Base-by-base conservation (phyloP, 1,140 invertebrate genomes). In the Nylanderia fulva region DNA sequence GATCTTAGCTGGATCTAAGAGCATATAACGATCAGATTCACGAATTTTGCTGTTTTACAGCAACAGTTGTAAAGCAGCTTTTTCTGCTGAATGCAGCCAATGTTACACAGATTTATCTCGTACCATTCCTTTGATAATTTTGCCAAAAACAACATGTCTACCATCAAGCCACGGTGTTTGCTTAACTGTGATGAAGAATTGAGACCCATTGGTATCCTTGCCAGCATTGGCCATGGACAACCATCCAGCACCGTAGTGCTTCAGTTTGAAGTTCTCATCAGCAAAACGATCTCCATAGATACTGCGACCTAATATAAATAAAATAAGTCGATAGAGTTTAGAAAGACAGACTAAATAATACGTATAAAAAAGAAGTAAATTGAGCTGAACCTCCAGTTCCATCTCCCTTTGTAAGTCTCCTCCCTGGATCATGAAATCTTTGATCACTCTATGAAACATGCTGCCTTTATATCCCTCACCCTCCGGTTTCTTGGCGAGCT, bases 201-300 rank as follows among this genome's bases (percentile, higher is more conserved):
- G 99, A 29, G 98, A 99, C 33, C 99, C 99, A 95, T 99, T 99
- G 48, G 99, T 99, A 93, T 99, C 98, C 94, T 98, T 98, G 75
- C 98, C 98, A 93, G 98, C 98, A 95, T 99, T 99, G 71, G 98
- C 98, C 98, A 99, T 99, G 0, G 98, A 99, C 69, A 99, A 93
- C 98, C 98, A 99, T 75, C 99, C 99, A 92, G 98, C 96, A 71
- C 98, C 99, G 94, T 98, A 99, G 93, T 99, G 99, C 92, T 98
- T 99, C 90, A 99, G 96, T 95, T 99, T 99, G 95, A 99, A 99
- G 95, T 99, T 99, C 93, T 99, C 99, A 96, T 99, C 99, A 60
- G 96, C 96, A 93, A 99, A 99, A 76, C 97, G 96, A 63, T 98
- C 98, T 79, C 99, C 99, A 92, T 98, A 99, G 91, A 99, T 99